phyloP scores from a whole-genome alignment of 2,888 invertebrate genomes.

The Temnothorax rugatulus region DNA sequence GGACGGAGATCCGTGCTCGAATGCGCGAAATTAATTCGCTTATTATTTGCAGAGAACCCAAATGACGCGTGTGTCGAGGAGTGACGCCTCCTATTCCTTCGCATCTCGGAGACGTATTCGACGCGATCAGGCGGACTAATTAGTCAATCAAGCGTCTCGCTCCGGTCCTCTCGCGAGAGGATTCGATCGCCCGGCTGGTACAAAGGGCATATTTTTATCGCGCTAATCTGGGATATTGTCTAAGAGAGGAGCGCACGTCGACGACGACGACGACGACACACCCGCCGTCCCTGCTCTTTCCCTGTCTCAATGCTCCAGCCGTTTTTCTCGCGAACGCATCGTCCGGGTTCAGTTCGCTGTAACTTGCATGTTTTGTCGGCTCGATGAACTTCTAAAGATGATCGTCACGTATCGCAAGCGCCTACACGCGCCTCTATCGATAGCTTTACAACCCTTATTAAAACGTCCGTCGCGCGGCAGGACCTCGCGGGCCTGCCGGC shows the following conservation, averaged over 20 bases:
- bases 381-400: constrained; percentile 70
- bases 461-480: constrained; percentile 64
- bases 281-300: constrained; percentile 53
- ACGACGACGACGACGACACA: background rate
- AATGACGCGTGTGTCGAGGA: background rate
- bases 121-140: constrained; percentile 47
- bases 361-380: constrained; percentile 47
- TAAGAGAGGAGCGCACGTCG: constrained; percentile 60
- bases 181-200: constrained; percentile 41
- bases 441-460: constrained; percentile 66
- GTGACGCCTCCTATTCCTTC: background rate
- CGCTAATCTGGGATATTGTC: constrained; percentile 69
- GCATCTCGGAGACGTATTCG: constrained; percentile 12
- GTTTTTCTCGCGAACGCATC: constrained; percentile 60
- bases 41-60: constrained; percentile 5
- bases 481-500: constrained; percentile 71
- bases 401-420: constrained; percentile 65
- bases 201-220: constrained; percentile 58
- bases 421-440: constrained; percentile 63
- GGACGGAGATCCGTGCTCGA: background rate
- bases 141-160: constrained; percentile 38
- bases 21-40: background rate
- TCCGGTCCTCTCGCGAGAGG: constrained; percentile 37
- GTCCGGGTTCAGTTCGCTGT: constrained; percentile 51
- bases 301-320: constrained; percentile 72